Conservation (phyloP, 2,888 invertebrate genomes). For the Crioceris asparagi region DNA sequence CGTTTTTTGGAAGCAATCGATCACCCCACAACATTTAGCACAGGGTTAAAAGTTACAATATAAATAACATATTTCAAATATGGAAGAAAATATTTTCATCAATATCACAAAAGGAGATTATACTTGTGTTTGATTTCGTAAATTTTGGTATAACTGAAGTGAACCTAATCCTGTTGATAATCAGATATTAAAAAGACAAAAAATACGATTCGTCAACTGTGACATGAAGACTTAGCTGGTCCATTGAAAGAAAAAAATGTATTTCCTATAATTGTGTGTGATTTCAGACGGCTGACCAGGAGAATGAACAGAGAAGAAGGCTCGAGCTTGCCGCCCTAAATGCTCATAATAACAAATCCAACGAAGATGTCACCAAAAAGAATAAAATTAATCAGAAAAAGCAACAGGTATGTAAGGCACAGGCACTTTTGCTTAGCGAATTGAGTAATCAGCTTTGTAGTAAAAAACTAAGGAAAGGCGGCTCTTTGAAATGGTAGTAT, state of each 20-base stretch:
- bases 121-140: too few species aligned
- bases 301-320: constrained; percentile 85
- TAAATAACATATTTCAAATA: too few species aligned
- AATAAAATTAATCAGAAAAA: constrained; percentile 79
- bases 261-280: constrained; percentile 2
- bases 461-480: constrained; percentile 9
- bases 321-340: constrained; percentile 71
- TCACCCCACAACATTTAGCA: too few species aligned
- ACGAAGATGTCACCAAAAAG: constrained; percentile 59
- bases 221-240: neutral
- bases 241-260: neutral
- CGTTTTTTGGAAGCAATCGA: too few species aligned
- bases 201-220: too few species aligned
- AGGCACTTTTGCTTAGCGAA: too few species aligned
- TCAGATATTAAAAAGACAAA: too few species aligned
- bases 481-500: constrained; percentile 4
- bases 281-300: constrained; percentile 74
- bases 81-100: too few species aligned
- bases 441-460: constrained; percentile 7
- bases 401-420: constrained; percentile 66
- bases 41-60: too few species aligned
- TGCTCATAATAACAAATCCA: constrained; percentile 55
- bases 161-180: too few species aligned
- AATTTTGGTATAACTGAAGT: too few species aligned
- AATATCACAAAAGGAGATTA: too few species aligned